Base-by-base conservation (phyloP, 2,113 vertebrate genomes). In the Silurus meridionalis region DNA sequence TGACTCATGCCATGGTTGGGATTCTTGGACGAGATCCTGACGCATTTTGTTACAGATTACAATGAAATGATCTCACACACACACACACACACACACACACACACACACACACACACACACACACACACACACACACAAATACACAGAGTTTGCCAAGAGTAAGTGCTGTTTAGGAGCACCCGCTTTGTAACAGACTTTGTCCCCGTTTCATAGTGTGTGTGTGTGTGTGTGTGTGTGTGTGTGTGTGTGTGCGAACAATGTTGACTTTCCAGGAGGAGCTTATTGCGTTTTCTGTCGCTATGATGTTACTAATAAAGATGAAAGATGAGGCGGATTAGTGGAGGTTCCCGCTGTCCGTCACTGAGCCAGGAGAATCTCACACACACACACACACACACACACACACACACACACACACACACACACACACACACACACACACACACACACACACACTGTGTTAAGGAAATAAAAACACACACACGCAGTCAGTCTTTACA, bases 31-130 rank as follows among this genome's bases (percentile, higher is more conserved):
- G 46, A 53, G 64, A 83, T 83, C 87, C 88, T 86, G 61, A 23
- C 28, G 69, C 86, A 80, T 82, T 85, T 89, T 89, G 88, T 89
- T 89, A 85, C 66, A 53, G 82, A 87, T 83, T 81, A 90, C 84
- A 85, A 69, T 84, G 84, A 85, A 90, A 86, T 74, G 69, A 86
- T 85, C 82, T 64, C 77, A 84, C 74, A 55, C 74, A 77, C 74
- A 80, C 52, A 83, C 86, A 87, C 82, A 75, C 53, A 19, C 55
- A 28, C 10, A 58, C n/a, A 79, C 13, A 57, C 53, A 79, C 52
- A 80, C 53, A 60, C 25, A 10, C 77, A 19, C 55, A 61, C 89
- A 88, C 77, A 79, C 25, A 58, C 77, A 58, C 77, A 69, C 48
- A 83, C 82, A 83, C 25, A 67, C 23, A 55, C 81, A 83, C 81